Evolutionary conservation across 2,113 vertebrate species (phyloP).

Genomic region (Clarias magur): DNA sequence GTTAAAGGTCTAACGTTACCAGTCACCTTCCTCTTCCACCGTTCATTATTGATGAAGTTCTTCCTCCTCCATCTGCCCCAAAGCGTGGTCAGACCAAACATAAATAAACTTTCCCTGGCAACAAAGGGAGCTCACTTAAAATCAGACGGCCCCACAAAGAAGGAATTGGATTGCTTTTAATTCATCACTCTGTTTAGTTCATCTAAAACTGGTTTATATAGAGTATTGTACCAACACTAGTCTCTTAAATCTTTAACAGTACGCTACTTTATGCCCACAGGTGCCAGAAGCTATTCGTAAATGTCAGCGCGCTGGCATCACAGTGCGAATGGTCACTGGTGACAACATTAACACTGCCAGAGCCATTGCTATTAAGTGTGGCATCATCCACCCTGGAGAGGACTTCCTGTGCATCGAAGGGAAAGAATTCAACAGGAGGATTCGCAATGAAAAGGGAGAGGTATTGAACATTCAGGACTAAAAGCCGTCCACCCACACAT

Average conservation of each 20-base stretch:
- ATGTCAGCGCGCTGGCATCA: constrained; percentile 96
- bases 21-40: constrained; percentile 46
- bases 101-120: background rate
- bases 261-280: constrained; percentile 60
- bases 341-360: constrained; percentile 99
- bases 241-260: background rate
- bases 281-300: constrained; percentile 94
- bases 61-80: constrained; percentile 35
- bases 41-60: constrained; percentile 53
- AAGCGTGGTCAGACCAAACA: constrained; percentile 21
- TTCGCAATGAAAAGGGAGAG: constrained; percentile 98
- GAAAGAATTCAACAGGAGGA: constrained; percentile 97
- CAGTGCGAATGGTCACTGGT: constrained; percentile 97
- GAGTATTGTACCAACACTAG: background rate
- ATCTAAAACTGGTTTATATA: background rate
- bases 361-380: constrained; percentile 97
- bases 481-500: background rate
- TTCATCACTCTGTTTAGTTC: background rate
- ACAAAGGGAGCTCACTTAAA: background rate
- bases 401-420: constrained; percentile 97
- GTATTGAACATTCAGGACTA: constrained; percentile 58
- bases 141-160: background rate
- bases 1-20: constrained; percentile 50
- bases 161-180: background rate
- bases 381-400: constrained; percentile 95